Evolutionary conservation across 1,140 invertebrate genomes (phyloP).

Genomic region (Drosophila rhopaloa): DNA sequence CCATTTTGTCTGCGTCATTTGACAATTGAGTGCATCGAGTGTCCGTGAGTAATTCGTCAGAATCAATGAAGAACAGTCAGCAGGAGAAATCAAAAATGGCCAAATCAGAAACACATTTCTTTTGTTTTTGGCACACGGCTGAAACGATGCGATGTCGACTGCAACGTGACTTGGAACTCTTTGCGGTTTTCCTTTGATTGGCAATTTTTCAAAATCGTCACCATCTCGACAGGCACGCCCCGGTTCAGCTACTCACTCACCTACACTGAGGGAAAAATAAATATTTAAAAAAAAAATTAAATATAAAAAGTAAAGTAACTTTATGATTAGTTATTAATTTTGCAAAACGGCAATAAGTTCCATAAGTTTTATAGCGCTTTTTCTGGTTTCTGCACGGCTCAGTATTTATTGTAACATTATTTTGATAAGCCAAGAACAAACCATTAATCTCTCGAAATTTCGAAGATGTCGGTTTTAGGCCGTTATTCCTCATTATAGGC

Average conservation of each 20-base stretch:
- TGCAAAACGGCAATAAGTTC: no score
- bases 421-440: no score
- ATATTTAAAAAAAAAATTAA: no score
- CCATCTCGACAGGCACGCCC: slow-evolving; percentile 50
- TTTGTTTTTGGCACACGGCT: slow-evolving; percentile 68
- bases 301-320: no score
- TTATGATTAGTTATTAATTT: neutral
- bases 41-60: slow-evolving; percentile 67
- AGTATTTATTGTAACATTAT: no score
- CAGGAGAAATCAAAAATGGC: slow-evolving; percentile 15
- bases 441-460: neutral
- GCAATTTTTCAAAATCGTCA: slow-evolving; percentile 82
- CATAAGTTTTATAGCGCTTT: no score
- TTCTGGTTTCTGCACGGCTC: no score
- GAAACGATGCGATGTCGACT: slow-evolving; percentile 57
- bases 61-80: slow-evolving; percentile 17
- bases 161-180: slow-evolving; percentile 74
- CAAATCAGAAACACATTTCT: slow-evolving; percentile 50
- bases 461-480: neutral
- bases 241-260: slow-evolving; percentile 16
- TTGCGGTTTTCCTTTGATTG: slow-evolving; percentile 77
- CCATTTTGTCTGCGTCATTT: slow-evolving; percentile 49
- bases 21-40: slow-evolving; percentile 56
- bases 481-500: neutral
- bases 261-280: slow-evolving; percentile 11